Evolutionary conservation across 2,797 vertebrate species (phyloP).

Genomic region (Cuculus canorus): DNA sequence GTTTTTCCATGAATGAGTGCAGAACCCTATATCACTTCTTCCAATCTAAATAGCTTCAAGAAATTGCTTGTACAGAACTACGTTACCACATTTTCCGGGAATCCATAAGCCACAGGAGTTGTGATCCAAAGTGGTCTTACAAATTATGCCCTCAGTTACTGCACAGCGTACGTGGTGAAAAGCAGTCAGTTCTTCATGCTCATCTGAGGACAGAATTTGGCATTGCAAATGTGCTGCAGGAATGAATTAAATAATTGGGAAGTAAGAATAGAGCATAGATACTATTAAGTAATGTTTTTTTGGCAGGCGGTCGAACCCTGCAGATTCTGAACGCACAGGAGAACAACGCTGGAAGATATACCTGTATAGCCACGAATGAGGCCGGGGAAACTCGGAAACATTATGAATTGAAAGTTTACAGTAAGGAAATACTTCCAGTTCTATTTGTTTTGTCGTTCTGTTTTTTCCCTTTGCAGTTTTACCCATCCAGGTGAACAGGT

Average conservation of each 20-base stretch:
- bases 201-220: neutral
- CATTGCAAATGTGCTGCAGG: neutral
- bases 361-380: constrained; percentile 94
- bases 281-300: neutral
- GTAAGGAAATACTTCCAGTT: constrained; percentile 75
- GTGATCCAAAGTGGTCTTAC: neutral
- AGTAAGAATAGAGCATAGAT: neutral
- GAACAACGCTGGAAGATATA: constrained; percentile 89
- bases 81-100: neutral
- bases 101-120: neutral
- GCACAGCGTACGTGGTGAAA: fast-evolving
- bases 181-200: neutral
- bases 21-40: neutral
- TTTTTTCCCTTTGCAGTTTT: neutral
- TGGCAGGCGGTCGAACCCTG: constrained; percentile 89
- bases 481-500: neutral
- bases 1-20: neutral
- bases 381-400: constrained; percentile 92
- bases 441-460: neutral
- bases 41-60: neutral
- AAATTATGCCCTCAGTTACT: neutral
- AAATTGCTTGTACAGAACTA: neutral
- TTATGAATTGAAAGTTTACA: constrained; percentile 93
- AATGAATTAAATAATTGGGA: neutral
- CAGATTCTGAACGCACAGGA: constrained; percentile 92